A percentile compares a stretch with the other conserved stretches of the same genome.
Evolutionary conservation across 2,888 invertebrate genomes (phyloP).

Genomic region (Thymelicus lineola): DNA sequence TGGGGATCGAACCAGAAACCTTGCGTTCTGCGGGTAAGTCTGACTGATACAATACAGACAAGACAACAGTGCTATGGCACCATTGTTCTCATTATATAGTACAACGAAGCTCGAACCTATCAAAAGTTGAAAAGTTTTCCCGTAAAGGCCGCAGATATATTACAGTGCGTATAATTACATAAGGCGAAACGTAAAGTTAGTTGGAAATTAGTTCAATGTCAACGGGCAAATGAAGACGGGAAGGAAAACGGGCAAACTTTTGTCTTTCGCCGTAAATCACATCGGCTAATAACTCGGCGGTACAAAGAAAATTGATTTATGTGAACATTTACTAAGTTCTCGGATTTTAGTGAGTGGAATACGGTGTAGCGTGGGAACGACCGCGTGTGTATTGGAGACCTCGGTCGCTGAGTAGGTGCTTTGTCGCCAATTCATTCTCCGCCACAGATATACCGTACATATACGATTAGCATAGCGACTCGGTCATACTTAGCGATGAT

Average conservation of each 20-base stretch:
- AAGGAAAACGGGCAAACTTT: conserved; percentile 56
- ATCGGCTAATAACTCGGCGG: conserved; percentile 66
- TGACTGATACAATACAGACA: no score
- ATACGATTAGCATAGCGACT: conserved; percentile 41
- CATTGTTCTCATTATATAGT: no score
- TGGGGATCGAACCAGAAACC: no score
- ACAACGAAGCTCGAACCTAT: no score
- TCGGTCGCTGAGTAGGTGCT: conserved; percentile 32
- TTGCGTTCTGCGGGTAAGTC: no score
- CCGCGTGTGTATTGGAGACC: conserved; percentile 46
- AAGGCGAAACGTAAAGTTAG: conserved; percentile 18
- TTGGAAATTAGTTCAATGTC: conserved; percentile 37
- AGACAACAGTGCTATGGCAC: no score
- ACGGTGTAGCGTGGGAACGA: conserved; percentile 51
- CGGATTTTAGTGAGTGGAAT: conserved; percentile 65
- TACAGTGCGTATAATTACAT: conserved; percentile 12
- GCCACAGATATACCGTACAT: conserved; percentile 40
- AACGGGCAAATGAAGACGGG: conserved; percentile 43
- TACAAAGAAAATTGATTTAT: conserved; percentile 77
- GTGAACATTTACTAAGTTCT: conserved; percentile 66
- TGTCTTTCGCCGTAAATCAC: conserved; percentile 66
- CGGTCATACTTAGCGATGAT: no score
- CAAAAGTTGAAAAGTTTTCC: no score
- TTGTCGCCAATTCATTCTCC: conserved; percentile 43
- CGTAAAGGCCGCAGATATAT: not conserved